Percentiles rank a stretch among this genome's conserved stretches.
phyloP scores from a whole-genome alignment of 2,113 vertebrate species.

The Corythoichthys intestinalis region DNA sequence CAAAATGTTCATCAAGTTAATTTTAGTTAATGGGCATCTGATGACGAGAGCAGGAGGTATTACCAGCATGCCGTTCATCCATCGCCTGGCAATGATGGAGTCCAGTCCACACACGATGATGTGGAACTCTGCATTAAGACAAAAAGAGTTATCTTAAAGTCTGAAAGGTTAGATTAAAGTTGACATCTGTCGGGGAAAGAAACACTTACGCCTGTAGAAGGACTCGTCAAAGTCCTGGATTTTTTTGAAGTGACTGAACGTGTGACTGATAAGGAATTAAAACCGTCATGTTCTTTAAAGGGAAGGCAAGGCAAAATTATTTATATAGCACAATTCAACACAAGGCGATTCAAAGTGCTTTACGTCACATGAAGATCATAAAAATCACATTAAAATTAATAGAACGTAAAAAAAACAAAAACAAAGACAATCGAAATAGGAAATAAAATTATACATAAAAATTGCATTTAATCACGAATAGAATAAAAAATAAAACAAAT shows the following conservation, averaged over 20 bases:
- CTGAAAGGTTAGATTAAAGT: not conserved
- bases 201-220: slow-evolving; percentile 88
- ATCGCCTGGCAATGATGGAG: slow-evolving; percentile 90
- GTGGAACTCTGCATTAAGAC: slow-evolving; percentile 81
- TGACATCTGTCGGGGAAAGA: not conserved
- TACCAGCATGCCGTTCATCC: slow-evolving; percentile 98
- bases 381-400: too few relatives aligned
- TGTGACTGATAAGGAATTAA: slow-evolving; percentile 66
- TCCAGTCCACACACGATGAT: slow-evolving; percentile 94
- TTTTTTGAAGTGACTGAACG: slow-evolving; percentile 88
- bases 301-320: too few relatives aligned
- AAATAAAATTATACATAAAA: too few relatives aligned
- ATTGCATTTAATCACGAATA: too few relatives aligned
- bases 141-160: not conserved
- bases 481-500: too few relatives aligned
- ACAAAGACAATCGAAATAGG: too few relatives aligned
- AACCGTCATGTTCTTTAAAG: not conserved
- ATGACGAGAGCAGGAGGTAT: not conserved
- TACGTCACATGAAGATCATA: too few relatives aligned
- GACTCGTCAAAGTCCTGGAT: slow-evolving; percentile 94
- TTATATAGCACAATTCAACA: too few relatives aligned
- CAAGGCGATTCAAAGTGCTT: too few relatives aligned
- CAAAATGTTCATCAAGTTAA: not conserved
- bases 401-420: too few relatives aligned
- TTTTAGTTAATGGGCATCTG: not conserved